These are phyloP conservation scores for Orgyia antiqua DNA, from an alignment of 2,888 invertebrate species.

Conservation along the genomic window DNA sequence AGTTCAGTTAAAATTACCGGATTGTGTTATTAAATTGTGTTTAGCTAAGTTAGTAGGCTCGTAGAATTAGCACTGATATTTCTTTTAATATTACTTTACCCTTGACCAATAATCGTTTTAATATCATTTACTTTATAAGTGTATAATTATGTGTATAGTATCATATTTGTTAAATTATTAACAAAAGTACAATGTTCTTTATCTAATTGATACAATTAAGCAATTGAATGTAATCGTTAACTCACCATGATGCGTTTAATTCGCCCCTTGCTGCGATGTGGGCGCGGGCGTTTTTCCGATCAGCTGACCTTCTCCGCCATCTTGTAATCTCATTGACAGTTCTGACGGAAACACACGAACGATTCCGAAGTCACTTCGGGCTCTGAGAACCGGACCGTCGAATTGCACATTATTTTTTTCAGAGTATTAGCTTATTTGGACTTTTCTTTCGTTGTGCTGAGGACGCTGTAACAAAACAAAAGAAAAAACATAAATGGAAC, in stretches of 20 bases:
- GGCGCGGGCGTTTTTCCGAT: constrained; percentile 63
- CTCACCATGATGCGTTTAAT: constrained; percentile 72
- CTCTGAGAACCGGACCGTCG: constrained; percentile 15
- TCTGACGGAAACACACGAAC: constrained; percentile 36
- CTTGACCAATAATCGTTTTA: no score
- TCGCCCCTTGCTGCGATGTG: constrained; percentile 57
- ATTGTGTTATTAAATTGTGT: no score
- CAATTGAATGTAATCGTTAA: no score
- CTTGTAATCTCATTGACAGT: constrained; percentile 52
- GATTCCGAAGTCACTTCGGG: constrained; percentile 22
- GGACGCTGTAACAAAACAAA: constrained; percentile 29
- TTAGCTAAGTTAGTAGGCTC: no score
- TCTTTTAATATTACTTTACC: no score
- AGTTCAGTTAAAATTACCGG: no score
- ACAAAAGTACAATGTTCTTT: no score
- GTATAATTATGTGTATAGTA: no score
- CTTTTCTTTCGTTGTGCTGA: constrained; percentile 19
- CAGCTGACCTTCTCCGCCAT: constrained; percentile 76
- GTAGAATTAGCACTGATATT: no score
- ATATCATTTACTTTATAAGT: no score
- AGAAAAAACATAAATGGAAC: not conserved
- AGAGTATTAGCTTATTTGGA: constrained; percentile 7
- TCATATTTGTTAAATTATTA: no score
- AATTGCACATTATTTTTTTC: constrained; percentile 36
- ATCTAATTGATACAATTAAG: no score